Evolutionary conservation across 2,113 vertebrate species (phyloP).

Genomic region (Sapayoa aenigma): DNA sequence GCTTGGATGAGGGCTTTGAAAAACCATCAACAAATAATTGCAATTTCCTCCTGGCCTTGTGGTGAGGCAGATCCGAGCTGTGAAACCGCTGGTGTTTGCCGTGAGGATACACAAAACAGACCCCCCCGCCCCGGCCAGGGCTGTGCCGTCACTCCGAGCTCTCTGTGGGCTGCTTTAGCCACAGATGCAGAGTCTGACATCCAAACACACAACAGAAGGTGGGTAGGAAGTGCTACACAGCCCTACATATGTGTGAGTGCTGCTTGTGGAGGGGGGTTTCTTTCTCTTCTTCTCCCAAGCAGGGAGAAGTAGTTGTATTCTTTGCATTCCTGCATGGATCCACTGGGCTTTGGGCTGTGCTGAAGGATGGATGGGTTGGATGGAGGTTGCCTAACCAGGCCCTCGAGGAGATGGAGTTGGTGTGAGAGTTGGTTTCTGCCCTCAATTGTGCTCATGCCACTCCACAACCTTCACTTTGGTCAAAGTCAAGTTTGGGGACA

Average conservation of each 20-base stretch:
- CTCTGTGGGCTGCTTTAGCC: background rate
- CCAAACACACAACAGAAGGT: background rate
- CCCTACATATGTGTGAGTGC: background rate
- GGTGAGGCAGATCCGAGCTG: background rate
- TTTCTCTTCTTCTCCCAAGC: background rate
- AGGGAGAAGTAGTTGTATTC: fast-evolving
- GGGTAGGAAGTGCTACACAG: background rate
- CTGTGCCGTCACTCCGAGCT: background rate
- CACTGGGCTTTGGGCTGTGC: fast-evolving
- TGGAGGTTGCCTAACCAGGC: background rate
- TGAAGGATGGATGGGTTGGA: fast-evolving
- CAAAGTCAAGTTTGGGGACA: fast-evolving
- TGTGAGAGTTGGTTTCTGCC: background rate
- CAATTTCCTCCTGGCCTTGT: background rate
- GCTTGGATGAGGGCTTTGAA: background rate
- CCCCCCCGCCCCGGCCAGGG: background rate
- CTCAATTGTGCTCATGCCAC: fast-evolving
- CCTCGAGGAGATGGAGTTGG: fast-evolving
- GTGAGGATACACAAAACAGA: background rate
- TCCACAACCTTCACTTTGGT: background rate
- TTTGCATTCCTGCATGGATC: background rate
- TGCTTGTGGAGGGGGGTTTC: background rate
- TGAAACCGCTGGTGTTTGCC: background rate
- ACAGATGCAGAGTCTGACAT: background rate
- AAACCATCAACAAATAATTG: constrained; percentile 26